Evolutionary conservation across 2,113 vertebrate species (phyloP).

Genomic region (Brachypodius melanocephalos): DNA sequence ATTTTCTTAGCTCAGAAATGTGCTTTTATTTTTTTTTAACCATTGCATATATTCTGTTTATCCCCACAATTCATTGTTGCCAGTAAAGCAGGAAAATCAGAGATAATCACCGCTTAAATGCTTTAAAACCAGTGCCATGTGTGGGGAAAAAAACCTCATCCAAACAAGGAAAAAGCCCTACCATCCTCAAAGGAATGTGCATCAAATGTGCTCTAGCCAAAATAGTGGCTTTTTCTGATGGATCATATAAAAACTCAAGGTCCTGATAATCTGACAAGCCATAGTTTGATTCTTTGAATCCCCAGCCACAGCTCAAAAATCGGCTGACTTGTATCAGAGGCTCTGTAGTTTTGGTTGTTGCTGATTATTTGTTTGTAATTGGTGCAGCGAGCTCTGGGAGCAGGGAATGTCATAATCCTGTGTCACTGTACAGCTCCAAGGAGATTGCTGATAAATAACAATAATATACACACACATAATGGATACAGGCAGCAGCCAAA

Average conservation of each 20-base stretch:
- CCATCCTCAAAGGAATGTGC: neutral
- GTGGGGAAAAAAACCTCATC: neutral
- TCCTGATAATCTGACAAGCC: neutral
- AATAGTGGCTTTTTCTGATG: neutral
- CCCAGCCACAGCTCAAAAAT: neutral
- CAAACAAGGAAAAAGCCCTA: neutral
- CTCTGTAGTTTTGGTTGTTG: neutral
- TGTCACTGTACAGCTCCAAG: neutral
- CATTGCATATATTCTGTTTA: constrained; percentile 22
- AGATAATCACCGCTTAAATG: constrained; percentile 49
- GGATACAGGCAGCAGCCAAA: neutral
- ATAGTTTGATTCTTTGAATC: neutral
- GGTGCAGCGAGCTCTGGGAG: neutral
- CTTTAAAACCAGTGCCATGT: constrained; percentile 40
- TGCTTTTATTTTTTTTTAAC: neutral
- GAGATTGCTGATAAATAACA: constrained; percentile 11
- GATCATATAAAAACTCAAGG: neutral
- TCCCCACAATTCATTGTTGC: neutral
- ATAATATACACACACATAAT: neutral
- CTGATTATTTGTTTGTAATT: neutral
- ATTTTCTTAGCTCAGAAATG: constrained; percentile 58
- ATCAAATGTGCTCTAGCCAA: neutral
- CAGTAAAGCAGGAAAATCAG: constrained; percentile 37
- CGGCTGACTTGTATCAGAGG: neutral
- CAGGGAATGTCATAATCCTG: neutral